These are phyloP conservation scores for Cephus cinctus DNA, from an alignment of 1,140 invertebrate species.

Conservation along the genomic window DNA sequence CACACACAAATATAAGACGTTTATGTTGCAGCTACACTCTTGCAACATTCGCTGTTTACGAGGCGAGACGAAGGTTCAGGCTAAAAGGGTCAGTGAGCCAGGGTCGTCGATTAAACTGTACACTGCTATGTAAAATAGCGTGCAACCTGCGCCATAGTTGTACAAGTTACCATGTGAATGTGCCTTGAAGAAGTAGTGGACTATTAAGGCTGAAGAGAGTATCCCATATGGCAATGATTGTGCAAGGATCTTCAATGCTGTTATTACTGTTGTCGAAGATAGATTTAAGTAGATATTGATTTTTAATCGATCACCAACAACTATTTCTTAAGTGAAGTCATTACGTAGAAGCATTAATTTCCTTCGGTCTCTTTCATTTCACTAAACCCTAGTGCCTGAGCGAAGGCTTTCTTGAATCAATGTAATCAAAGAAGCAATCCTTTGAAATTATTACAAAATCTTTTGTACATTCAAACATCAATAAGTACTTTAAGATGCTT, in stretches of 20 bases:
- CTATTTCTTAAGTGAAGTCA: too few species aligned
- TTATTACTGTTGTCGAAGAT: neutral
- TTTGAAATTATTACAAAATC: too few species aligned
- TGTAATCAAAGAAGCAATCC: too few species aligned
- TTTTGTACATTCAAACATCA: too few species aligned
- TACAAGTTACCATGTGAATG: neutral
- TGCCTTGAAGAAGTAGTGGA: neutral
- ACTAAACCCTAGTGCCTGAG: too few species aligned
- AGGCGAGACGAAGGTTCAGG: slow-evolving; percentile 21
- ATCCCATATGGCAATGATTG: neutral
- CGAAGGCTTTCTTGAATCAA: too few species aligned
- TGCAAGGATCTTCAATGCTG: neutral
- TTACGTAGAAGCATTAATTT: too few species aligned
- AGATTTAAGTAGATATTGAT: too few species aligned
- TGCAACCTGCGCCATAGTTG: neutral
- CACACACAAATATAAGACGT: neutral
- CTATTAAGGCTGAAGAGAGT: neutral
- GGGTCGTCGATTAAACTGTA: slow-evolving; percentile 23
- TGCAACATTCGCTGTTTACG: slow-evolving; percentile 29
- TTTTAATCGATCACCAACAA: too few species aligned
- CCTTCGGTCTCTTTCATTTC: too few species aligned
- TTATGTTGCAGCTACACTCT: slow-evolving; percentile 4
- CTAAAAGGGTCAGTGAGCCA: slow-evolving; percentile 41
- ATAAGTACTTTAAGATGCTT: too few species aligned
- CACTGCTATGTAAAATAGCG: neutral